A percentile compares a stretch with the other conserved stretches of the same genome.
Conservation (phyloP, 2,888 invertebrate species). For the Cataglyphis rosenhaueri region DNA sequence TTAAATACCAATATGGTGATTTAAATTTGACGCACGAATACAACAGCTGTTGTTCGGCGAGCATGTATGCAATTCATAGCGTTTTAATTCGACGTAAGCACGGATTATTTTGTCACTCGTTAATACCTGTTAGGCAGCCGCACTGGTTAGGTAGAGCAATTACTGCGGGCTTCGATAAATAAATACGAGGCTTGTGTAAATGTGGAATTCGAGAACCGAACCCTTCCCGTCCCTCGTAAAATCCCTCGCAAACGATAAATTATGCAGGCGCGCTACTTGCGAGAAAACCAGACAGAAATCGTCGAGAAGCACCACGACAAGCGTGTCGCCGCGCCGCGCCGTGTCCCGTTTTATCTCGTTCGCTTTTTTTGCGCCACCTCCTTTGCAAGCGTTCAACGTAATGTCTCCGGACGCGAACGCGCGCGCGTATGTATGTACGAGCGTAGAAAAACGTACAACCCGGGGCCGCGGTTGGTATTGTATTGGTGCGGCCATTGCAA, state of each 20-base stretch:
- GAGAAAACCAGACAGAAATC: conserved; percentile 49
- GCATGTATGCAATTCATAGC: conserved; percentile 28
- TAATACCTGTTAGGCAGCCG: conserved; percentile 31
- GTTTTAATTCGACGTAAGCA: conserved; percentile 34
- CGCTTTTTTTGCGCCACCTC: conserved; percentile 48
- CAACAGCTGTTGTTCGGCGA: background rate
- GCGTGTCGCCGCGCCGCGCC: conserved; percentile 21
- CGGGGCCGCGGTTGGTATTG: conserved; percentile 6
- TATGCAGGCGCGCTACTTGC: conserved; percentile 60
- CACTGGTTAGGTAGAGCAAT: conserved; percentile 22
- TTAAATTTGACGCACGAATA: conserved; percentile 18
- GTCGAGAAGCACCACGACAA: conserved; percentile 52
- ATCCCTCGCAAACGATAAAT: conserved; percentile 61
- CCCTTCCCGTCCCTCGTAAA: conserved; percentile 39
- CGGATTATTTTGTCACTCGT: conserved; percentile 34
- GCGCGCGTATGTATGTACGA: background rate
- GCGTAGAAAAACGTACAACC: conserved; percentile 49
- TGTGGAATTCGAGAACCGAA: conserved; percentile 50
- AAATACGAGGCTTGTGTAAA: conserved; percentile 43
- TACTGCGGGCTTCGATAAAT: conserved; percentile 34
- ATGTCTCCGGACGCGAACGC: conserved; percentile 29
- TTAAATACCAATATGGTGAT: background rate
- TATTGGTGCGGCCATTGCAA: conserved; percentile 38
- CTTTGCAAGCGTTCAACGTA: conserved; percentile 33
- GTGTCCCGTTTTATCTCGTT: conserved; percentile 38